phyloP scores from a whole-genome alignment of 2,888 invertebrate species.

The Uloborus plumipes region DNA sequence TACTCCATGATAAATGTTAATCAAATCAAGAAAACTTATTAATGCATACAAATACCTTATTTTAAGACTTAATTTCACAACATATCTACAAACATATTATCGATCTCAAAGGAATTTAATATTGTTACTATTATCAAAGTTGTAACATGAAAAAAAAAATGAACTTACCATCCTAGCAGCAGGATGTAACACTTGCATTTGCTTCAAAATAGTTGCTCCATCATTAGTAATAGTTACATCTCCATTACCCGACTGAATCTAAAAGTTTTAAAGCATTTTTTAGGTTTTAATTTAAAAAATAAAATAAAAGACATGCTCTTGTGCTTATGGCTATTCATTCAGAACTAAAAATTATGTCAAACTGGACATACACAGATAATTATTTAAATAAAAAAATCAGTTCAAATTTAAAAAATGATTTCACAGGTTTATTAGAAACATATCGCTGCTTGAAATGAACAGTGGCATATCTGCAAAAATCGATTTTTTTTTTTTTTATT shows the following conservation, averaged over 20 bases:
- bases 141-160: too few relatives aligned
- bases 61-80: too few relatives aligned
- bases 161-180: constrained; percentile 94
- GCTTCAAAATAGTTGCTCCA: constrained; percentile 98
- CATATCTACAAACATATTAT: too few relatives aligned
- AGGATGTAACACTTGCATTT: constrained; percentile 98
- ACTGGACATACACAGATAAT: background rate
- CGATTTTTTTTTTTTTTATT: too few relatives aligned
- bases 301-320: background rate
- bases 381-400: background rate
- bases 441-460: background rate
- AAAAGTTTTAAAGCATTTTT: constrained; percentile 46
- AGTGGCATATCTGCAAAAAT: too few relatives aligned
- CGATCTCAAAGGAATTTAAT: too few relatives aligned
- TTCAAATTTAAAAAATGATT: too few relatives aligned
- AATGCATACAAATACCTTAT: too few relatives aligned
- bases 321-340: background rate
- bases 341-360: background rate
- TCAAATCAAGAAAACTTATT: too few relatives aligned
- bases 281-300: too few relatives aligned
- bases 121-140: too few relatives aligned
- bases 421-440: background rate
- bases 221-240: constrained; percentile 99
- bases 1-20: too few relatives aligned
- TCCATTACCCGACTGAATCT: constrained; percentile 96